Base-by-base conservation (phyloP, 2,113 vertebrate genomes). In the Zeus faber region DNA sequence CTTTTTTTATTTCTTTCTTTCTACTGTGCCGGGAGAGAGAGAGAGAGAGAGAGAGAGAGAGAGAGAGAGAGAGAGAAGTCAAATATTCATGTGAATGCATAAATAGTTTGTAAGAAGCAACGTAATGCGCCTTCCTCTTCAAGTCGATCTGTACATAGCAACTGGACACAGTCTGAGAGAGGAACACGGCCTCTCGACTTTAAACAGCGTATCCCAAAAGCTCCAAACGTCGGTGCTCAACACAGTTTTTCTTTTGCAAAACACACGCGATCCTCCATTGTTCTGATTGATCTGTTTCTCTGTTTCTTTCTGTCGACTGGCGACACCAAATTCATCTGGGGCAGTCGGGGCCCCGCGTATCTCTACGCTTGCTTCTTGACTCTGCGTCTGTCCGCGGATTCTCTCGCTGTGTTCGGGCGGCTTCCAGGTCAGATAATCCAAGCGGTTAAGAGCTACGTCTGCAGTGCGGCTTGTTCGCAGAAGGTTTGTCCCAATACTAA, bases 61-160 rank as follows among this genome's bases (percentile, higher is more conserved):
- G 64, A 81, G 79, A 81, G 69, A 59, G 79, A 81, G 69, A 59
- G 72, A 79, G 59, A 74, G 64, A 81, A 70, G 75, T 58, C 50
- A 82, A 84, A 74, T 33, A 67, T 85, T 79, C 70, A 80, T 49
- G 31, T 33, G 31, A 33, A 66, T 70, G 43, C 82, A 88, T 88
- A 89, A 88, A 88, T 87, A 88, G 82, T 89, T 86, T 84, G 74
- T 80, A 77, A 78, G 81, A 67, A 66, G 76, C 62, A 81, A 68
- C 66, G 76, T 59, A 58, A 16, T 50, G 47, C 49, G 23, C 74
- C 67, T 70, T 74, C 63, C 62, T 62, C 74, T 72, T 67, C 29
- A 67, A 41, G 56, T 66, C 63, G 4, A 45, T 75, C 50, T 83
- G 83, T 80, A 83, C 75, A 81, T 69, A 70, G 65, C 54, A 65